phyloP scores from a whole-genome alignment of 2,113 vertebrate genomes.

The Pelobates fuscus region DNA sequence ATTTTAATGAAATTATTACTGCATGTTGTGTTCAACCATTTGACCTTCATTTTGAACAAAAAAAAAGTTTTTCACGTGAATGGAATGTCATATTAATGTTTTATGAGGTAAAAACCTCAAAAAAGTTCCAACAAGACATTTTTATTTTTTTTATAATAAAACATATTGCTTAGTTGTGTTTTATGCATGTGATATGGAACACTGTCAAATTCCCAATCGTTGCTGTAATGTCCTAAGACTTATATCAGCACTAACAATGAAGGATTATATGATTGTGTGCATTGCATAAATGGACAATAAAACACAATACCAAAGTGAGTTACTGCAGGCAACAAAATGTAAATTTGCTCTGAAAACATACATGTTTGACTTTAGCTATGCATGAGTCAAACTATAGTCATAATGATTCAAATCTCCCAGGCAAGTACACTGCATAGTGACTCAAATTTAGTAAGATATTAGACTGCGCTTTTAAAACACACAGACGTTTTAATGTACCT shows the following conservation, averaged over 20 bases:
- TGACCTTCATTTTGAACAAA: conserved; percentile 22
- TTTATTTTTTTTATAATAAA: conserved; percentile 8
- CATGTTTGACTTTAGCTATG: neutral
- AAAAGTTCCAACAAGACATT: neutral
- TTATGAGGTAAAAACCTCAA: neutral
- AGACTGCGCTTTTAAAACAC: too few species aligned
- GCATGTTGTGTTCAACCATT: conserved; percentile 27
- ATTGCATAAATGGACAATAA: conserved; percentile 3
- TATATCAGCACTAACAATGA: neutral
- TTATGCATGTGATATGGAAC: neutral
- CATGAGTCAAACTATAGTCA: conserved; percentile 9
- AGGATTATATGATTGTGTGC: neutral
- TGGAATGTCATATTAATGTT: neutral
- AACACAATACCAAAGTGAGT: neutral
- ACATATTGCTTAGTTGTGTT: neutral
- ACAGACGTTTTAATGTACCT: too few species aligned
- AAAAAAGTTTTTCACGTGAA: conserved; percentile 46
- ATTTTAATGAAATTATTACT: conserved; percentile 55
- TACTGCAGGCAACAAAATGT: neutral
- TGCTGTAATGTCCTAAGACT: neutral
- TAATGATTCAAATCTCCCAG: conserved; percentile 18
- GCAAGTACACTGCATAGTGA: neutral
- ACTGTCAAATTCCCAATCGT: neutral
- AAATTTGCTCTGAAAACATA: conserved; percentile 2
- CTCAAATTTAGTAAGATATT: neutral